Conservation (phyloP, 2,797 vertebrate genomes). For the Platyrinchus mystaceus region DNA sequence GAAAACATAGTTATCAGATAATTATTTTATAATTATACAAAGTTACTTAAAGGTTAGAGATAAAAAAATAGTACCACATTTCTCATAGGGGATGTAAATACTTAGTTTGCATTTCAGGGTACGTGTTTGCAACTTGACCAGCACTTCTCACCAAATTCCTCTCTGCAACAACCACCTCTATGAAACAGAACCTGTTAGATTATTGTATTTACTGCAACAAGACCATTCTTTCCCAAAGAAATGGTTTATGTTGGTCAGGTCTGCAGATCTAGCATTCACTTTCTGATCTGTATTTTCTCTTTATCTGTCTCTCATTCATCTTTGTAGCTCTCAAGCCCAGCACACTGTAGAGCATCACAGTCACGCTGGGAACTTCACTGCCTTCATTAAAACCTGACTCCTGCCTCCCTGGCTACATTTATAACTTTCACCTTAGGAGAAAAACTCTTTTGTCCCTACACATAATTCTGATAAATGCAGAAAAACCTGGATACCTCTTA, state of each 20-base stretch:
- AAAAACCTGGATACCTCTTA: neutral
- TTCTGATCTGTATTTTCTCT: neutral
- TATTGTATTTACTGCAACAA: neutral
- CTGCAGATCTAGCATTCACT: neutral
- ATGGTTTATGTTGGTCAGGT: neutral
- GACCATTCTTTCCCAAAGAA: neutral
- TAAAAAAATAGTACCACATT: neutral
- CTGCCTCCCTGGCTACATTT: neutral
- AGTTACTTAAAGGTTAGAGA: neutral
- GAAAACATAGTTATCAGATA: neutral
- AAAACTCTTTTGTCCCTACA: neutral
- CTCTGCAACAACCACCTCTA: neutral
- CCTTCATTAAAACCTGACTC: conserved; percentile 49
- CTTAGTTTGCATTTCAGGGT: neutral
- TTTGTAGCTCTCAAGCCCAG: conserved; percentile 24
- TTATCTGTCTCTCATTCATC: conserved; percentile 26
- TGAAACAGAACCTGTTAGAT: neutral
- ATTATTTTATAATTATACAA: neutral
- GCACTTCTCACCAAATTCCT: neutral
- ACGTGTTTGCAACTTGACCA: neutral
- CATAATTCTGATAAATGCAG: neutral
- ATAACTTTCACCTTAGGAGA: neutral
- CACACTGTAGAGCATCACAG: neutral
- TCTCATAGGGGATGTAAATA: neutral
- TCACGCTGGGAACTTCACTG: conserved; percentile 20